Conservation (phyloP, 2,113 vertebrate genomes). For the Zapornia atra region DNA sequence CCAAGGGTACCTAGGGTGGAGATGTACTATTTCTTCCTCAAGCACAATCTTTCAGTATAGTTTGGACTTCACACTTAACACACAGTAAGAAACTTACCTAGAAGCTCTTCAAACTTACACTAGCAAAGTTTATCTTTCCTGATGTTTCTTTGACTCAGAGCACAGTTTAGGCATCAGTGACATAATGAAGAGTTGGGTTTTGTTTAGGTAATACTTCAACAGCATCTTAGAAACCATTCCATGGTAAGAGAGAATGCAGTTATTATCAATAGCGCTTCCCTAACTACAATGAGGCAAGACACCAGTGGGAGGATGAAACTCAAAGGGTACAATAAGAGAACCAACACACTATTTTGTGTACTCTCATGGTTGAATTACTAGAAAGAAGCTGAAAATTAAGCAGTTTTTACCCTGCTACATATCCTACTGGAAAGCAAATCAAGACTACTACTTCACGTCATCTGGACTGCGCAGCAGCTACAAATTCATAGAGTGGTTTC, state of each 20-base stretch:
- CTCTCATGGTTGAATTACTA: background rate
- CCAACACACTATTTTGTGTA: background rate
- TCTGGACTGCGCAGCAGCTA: background rate
- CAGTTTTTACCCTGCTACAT: background rate
- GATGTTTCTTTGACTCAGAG: background rate
- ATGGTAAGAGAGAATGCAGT: background rate
- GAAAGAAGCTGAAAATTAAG: background rate
- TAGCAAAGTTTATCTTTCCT: background rate
- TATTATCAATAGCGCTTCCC: background rate
- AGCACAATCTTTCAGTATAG: background rate
- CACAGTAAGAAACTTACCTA: fast-evolving
- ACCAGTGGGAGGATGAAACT: background rate
- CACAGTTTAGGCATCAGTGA: background rate
- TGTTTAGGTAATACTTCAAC: background rate
- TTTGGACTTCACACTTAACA: background rate
- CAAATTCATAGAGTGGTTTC: conserved; percentile 11
- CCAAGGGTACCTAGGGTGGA: background rate
- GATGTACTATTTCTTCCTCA: background rate
- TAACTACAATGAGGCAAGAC: background rate
- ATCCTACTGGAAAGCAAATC: background rate
- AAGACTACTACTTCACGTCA: background rate
- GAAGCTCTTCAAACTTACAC: background rate
- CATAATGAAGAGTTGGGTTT: background rate
- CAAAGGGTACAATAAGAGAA: background rate
- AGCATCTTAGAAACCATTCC: background rate